Conservation (phyloP, 2,888 invertebrate species). For the Parnassius orleans region DNA sequence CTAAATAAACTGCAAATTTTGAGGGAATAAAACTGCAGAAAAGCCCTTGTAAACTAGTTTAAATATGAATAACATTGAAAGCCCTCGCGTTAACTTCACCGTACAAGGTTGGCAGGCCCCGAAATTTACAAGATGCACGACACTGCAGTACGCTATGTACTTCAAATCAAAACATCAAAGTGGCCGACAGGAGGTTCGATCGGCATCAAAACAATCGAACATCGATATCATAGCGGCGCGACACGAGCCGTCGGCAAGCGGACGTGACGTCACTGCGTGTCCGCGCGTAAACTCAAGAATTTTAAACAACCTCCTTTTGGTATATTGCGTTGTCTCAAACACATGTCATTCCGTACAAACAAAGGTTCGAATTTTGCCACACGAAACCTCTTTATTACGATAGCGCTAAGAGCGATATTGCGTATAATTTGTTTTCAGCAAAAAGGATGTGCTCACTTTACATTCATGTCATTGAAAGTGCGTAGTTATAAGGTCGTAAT, state of each 20-base stretch:
- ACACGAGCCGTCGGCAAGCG: slow-evolving; percentile 55
- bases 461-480: slow-evolving; percentile 67
- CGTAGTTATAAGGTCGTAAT: slow-evolving; percentile 65
- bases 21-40: too few species aligned
- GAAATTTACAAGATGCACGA: slow-evolving; percentile 57
- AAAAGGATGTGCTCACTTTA: slow-evolving; percentile 50
- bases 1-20: too few species aligned
- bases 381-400: slow-evolving; percentile 40
- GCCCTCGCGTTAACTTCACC: slow-evolving; percentile 1
- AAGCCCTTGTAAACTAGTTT: too few species aligned
- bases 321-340: slow-evolving; percentile 64
- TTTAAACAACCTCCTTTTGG: slow-evolving; percentile 75
- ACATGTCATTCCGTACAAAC: slow-evolving; percentile 65
- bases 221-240: slow-evolving; percentile 53
- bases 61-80: not conserved
- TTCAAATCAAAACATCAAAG: slow-evolving; percentile 74
- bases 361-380: slow-evolving; percentile 46
- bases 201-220: slow-evolving; percentile 60
- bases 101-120: slow-evolving; percentile 6
- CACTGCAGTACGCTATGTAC: slow-evolving; percentile 50
- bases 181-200: slow-evolving; percentile 73
- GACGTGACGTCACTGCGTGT: slow-evolving; percentile 70
- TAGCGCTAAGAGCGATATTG: slow-evolving; percentile 48
- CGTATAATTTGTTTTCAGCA: slow-evolving; percentile 31
- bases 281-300: slow-evolving; percentile 73